phyloP scores from a whole-genome alignment of 1,140 invertebrate genomes.

The Caenorhabditis remanei region DNA sequence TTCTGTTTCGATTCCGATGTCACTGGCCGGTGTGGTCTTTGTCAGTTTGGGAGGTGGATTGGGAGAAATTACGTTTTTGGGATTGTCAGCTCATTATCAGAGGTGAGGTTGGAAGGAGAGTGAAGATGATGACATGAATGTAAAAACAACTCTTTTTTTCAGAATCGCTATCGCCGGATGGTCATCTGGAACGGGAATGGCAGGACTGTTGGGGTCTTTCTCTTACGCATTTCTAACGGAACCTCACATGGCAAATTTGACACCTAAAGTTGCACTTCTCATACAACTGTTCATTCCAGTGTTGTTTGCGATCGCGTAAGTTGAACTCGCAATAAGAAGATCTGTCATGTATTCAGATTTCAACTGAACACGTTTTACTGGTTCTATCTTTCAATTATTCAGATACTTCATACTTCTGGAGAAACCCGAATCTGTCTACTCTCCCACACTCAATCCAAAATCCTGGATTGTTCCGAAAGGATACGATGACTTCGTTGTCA shows the following conservation, averaged over 20 bases:
- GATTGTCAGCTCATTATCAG: slow-evolving; percentile 79
- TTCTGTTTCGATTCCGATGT: slow-evolving; percentile 81
- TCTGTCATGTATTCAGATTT: no score
- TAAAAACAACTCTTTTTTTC: slow-evolving; percentile 12
- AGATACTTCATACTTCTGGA: slow-evolving; percentile 64
- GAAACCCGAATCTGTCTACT: slow-evolving; percentile 64
- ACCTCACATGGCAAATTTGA: slow-evolving; percentile 63
- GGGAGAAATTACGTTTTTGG: slow-evolving; percentile 87
- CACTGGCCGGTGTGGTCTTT: slow-evolving; percentile 83
- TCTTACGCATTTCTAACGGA: slow-evolving; percentile 74
- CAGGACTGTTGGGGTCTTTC: slow-evolving; percentile 73
- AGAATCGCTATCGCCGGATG: slow-evolving; percentile 73
- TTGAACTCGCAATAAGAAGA: slow-evolving; percentile 17
- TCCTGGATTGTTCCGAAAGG: slow-evolving; percentile 64
- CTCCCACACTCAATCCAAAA: slow-evolving; percentile 54
- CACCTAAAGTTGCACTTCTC: slow-evolving; percentile 67
- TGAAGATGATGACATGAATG: not conserved
- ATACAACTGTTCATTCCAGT: slow-evolving; percentile 71
- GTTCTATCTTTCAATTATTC: not conserved
- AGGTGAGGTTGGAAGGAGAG: not conserved
- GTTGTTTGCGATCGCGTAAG: slow-evolving; percentile 71
- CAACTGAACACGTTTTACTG: no score
- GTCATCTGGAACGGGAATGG: slow-evolving; percentile 76
- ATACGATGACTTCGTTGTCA: slow-evolving; percentile 45
- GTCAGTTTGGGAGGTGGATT: slow-evolving; percentile 86